These are phyloP conservation scores for Cosmorhoe ocellata DNA, from an alignment of 2,888 invertebrate species.

Conservation along the genomic window DNA sequence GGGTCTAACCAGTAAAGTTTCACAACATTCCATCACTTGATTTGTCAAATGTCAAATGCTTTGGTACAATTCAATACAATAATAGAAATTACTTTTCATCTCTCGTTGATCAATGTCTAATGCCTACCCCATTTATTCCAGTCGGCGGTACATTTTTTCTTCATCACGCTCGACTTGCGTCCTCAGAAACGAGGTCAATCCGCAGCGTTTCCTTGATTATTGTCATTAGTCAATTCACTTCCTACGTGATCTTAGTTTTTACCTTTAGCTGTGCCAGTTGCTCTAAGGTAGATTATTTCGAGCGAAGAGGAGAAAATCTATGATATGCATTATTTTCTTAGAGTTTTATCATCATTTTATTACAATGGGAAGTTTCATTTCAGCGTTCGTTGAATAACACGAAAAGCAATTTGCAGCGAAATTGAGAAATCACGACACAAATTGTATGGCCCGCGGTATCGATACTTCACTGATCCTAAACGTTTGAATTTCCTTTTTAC, in stretches of 20 bases:
- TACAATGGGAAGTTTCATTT: too few species aligned
- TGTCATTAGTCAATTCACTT: conserved; percentile 45
- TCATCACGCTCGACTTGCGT: conserved; percentile 54
- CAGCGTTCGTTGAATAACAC: not conserved
- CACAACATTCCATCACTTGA: too few species aligned
- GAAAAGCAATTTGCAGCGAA: not conserved
- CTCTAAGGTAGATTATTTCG: too few species aligned
- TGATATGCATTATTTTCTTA: too few species aligned
- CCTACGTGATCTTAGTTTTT: conserved; percentile 32
- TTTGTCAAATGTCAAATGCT: conserved; percentile 3
- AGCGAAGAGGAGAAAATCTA: too few species aligned
- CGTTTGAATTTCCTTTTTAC: conserved; percentile 11
- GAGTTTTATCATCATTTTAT: too few species aligned
- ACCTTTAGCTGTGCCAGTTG: not conserved
- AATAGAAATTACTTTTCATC: conserved; percentile 27
- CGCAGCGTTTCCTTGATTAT: conserved; percentile 56
- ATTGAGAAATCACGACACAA: not conserved
- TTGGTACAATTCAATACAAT: not conserved
- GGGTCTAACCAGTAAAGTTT: too few species aligned
- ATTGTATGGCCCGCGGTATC: not conserved
- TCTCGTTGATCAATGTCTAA: conserved; percentile 11
- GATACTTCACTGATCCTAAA: not conserved
- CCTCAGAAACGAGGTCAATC: conserved; percentile 54
- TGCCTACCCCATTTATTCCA: conserved; percentile 25
- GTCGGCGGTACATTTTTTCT: conserved; percentile 41